Conservation (phyloP, 1,140 invertebrate species). For the Drosophila sp. region DNA sequence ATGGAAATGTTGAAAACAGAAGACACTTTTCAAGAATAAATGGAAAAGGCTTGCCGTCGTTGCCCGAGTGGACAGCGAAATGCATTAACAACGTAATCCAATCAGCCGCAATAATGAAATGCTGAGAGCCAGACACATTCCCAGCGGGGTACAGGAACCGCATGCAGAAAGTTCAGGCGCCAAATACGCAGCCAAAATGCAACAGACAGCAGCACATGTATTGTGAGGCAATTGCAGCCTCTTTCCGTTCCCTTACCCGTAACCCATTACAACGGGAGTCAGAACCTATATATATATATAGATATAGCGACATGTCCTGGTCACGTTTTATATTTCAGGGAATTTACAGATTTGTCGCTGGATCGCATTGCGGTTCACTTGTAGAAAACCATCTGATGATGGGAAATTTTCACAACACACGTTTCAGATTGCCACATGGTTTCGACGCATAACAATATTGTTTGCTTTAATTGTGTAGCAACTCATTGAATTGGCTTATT, state of each 20-base stretch:
- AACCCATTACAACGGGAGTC: not conserved
- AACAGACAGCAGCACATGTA: constrained; percentile 28
- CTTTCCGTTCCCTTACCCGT: not conserved
- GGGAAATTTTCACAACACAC: constrained; percentile 25
- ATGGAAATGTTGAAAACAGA: not conserved
- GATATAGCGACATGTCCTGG: constrained; percentile 5
- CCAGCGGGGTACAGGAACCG: not conserved
- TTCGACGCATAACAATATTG: constrained; percentile 9
- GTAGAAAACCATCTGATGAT: not conserved
- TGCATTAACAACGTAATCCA: constrained; percentile 54
- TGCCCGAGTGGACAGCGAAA: constrained; percentile 15
- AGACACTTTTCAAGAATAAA: not conserved
- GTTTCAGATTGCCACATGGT: constrained; percentile 34
- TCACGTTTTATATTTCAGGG: constrained; percentile 58
- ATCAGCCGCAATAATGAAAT: constrained; percentile 50
- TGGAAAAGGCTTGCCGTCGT: constrained; percentile 8
- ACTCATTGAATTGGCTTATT: constrained; percentile 21
- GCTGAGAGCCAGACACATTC: constrained; percentile 25
- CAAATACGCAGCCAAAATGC: constrained; percentile 28
- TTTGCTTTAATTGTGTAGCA: constrained; percentile 24
- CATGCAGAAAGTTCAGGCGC: constrained; percentile 2
- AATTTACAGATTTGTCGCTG: constrained; percentile 43
- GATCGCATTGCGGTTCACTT: constrained; percentile 24
- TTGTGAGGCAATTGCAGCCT: constrained; percentile 13
- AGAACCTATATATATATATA: not conserved